Evolutionary conservation across 1,140 invertebrate genomes (phyloP), one percentile per base, ranked within the genome.

Genomic region (honey bee (Apis mellifera)): DNA sequence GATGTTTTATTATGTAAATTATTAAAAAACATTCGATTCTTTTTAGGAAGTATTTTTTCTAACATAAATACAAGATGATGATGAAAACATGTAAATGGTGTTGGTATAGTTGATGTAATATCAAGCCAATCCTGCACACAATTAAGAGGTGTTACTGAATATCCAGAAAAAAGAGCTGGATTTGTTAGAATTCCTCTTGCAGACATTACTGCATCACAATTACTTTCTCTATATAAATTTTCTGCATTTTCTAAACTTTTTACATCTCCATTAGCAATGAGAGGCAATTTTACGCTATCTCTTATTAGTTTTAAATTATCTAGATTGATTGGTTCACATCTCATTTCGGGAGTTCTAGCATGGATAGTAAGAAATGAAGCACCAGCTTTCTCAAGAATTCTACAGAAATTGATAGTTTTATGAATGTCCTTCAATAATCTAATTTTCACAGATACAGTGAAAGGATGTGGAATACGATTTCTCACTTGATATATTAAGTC

Each of bases 1-100:
- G 95, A 94, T 74, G 95, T 92, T 85, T 96, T 96, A 83, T 94
- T 96, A 80, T 95, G 95, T 48, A 99, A 94, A 84, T 95, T 95
- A 94, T 99, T 99, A 91, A 99, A 98, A 71, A 96, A 92, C 84
- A 95, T 92, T 86, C 96, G 96, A 89, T 97, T 95, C 69, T 95
- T 92, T 86, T 96, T 97, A 9, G 95, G 94, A 83, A 98, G 94
- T 62, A 97, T 90, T 93, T 97, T 97, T 92, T 98, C 97, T 86
- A 98, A 94, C 98, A 99, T 99, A 91, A 98, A 98, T 66, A 98
- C 97, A 72, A 99, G 95, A 94, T 99, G 98, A 92, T 99, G 98
- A 94, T 99, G 98, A 90, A 99, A 98, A 91, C 95, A 96, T 78
- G 96, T 95, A 94, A 98, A 98, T 93, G 88, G 89, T 1, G 91